These are phyloP conservation scores for Podabrus alpinus DNA, from an alignment of 2,888 invertebrate species.

Conservation along the genomic window DNA sequence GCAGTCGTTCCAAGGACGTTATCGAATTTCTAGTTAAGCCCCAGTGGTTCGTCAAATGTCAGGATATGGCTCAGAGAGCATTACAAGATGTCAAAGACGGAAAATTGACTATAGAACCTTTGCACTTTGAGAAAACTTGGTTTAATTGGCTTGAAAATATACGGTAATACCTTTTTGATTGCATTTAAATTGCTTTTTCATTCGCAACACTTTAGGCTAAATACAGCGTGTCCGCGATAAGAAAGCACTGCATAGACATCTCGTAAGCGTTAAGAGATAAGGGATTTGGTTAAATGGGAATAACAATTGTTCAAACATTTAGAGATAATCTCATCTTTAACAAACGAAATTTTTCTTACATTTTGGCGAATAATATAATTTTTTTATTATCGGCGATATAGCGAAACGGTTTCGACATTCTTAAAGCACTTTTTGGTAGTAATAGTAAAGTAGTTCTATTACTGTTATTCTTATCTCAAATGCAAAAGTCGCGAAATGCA, in stretches of 20 bases:
- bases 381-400: no score
- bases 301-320: no score
- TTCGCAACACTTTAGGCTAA: background rate
- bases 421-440: no score
- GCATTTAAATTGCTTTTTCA: constrained; percentile 2
- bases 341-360: no score
- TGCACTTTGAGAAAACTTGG: constrained; percentile 91
- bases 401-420: no score
- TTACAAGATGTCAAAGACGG: constrained; percentile 78
- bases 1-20: constrained; percentile 95
- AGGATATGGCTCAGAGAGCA: constrained; percentile 87
- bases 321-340: no score
- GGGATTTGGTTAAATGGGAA: no score
- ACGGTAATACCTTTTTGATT: constrained; percentile 53
- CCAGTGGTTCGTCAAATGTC: constrained; percentile 95
- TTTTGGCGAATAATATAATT: no score
- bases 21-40: constrained; percentile 95
- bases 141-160: constrained; percentile 95
- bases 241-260: background rate
- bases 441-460: no score
- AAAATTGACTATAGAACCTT: constrained; percentile 87
- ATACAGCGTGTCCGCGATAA: background rate
- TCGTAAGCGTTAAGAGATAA: no score
- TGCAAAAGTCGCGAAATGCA: no score
- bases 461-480: no score